These are phyloP conservation scores for Polypterus senegalus DNA, from an alignment of 2,113 vertebrate genomes.

Conservation along the genomic window DNA sequence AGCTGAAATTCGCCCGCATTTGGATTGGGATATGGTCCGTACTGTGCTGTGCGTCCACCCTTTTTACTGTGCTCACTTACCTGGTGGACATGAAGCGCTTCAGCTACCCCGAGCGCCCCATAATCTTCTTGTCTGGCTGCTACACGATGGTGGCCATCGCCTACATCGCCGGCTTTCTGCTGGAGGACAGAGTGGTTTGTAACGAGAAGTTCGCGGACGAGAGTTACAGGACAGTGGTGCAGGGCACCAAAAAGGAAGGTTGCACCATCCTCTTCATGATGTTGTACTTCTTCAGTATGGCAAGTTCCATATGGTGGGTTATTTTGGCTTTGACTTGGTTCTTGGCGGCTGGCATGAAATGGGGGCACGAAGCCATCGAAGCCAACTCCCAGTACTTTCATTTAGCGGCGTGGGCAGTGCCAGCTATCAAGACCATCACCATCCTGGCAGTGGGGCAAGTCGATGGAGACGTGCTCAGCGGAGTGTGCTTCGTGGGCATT, in stretches of 20 bases:
- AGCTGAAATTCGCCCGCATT: constrained; percentile 77
- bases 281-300: constrained; percentile 96
- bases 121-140: constrained; percentile 87
- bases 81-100: constrained; percentile 92
- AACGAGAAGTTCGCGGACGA: constrained; percentile 78
- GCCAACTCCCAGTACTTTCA: constrained; percentile 94
- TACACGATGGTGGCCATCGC: constrained; percentile 86
- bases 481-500: constrained; percentile 86
- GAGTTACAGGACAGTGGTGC: constrained; percentile 74
- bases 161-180: constrained; percentile 78
- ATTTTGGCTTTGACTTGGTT: constrained; percentile 91
- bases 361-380: constrained; percentile 93
- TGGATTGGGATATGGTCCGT: constrained; percentile 94
- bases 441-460: constrained; percentile 87
- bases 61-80: constrained; percentile 88
- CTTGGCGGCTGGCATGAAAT: constrained; percentile 88
- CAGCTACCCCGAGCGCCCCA: constrained; percentile 87
- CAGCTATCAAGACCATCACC: constrained; percentile 88
- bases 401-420: constrained; percentile 89
- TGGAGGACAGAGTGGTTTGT: constrained; percentile 83
- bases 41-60: constrained; percentile 80
- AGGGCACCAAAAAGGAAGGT: constrained; percentile 88
- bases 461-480: constrained; percentile 81
- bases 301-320: constrained; percentile 96
- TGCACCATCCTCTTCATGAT: constrained; percentile 98